phyloP scores from a whole-genome alignment of 2,113 vertebrate species.

The Anseranas semipalmata region DNA sequence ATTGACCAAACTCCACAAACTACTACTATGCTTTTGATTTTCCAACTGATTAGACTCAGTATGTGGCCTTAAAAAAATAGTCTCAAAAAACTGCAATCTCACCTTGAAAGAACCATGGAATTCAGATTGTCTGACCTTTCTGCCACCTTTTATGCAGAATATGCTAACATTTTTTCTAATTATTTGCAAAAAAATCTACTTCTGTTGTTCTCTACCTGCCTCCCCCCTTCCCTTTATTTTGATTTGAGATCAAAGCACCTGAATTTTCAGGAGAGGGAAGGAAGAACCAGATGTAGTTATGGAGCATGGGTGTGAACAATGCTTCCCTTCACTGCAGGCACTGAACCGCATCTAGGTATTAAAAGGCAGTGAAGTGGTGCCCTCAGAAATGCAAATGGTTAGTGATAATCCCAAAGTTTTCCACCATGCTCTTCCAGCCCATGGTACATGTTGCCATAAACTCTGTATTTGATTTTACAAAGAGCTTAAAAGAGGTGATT shows the following conservation, averaged over 20 bases:
- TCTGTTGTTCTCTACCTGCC: background rate
- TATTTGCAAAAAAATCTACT: background rate
- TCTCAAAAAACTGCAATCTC: background rate
- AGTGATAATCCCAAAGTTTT: background rate
- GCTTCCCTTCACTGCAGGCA: background rate
- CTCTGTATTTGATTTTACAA: background rate
- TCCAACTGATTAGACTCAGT: background rate
- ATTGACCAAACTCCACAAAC: background rate
- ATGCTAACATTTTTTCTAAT: background rate
- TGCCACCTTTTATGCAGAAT: background rate
- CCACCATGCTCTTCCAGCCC: background rate
- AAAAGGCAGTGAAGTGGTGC: background rate
- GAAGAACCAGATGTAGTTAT: background rate
- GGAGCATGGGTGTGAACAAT: background rate
- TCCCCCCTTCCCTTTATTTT: background rate
- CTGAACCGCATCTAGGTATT: background rate
- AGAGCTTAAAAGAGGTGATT: background rate
- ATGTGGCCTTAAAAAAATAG: background rate
- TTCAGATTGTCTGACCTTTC: background rate
- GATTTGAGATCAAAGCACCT: background rate
- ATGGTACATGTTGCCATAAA: accelerated
- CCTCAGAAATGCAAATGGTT: background rate
- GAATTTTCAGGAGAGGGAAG: background rate
- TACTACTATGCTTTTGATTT: background rate
- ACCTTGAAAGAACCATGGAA: background rate